These are phyloP conservation scores for Aphis gossypii DNA, from an alignment of 1,140 invertebrate genomes.

Conservation along the genomic window DNA sequence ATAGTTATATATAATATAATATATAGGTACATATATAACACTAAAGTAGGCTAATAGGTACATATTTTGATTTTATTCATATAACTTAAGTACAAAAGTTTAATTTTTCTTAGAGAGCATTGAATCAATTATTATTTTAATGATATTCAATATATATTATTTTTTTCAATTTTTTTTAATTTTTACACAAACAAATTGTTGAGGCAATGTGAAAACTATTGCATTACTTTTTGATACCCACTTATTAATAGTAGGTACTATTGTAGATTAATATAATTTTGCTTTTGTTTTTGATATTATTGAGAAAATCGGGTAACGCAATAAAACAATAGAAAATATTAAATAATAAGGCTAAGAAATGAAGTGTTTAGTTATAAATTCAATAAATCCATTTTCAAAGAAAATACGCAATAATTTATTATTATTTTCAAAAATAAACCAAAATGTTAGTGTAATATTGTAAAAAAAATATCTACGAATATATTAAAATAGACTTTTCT, in stretches of 20 bases:
- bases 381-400: background rate
- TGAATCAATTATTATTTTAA: background rate
- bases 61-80: background rate
- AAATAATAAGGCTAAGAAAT: background rate
- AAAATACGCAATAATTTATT: background rate
- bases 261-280: background rate
- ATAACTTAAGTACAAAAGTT: background rate
- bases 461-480: background rate
- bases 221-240: too few species aligned
- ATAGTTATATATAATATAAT: background rate
- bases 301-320: background rate
- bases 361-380: background rate
- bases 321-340: background rate
- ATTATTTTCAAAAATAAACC: background rate
- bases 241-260: background rate
- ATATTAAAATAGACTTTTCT: background rate
- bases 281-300: background rate
- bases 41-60: background rate
- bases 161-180: background rate
- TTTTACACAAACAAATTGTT: background rate
- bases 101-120: background rate
- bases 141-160: background rate
- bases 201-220: background rate
- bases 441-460: too few species aligned
- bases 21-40: background rate